Conservation (phyloP, 2,797 vertebrate species). For the Chrysocyon brachyurus region DNA sequence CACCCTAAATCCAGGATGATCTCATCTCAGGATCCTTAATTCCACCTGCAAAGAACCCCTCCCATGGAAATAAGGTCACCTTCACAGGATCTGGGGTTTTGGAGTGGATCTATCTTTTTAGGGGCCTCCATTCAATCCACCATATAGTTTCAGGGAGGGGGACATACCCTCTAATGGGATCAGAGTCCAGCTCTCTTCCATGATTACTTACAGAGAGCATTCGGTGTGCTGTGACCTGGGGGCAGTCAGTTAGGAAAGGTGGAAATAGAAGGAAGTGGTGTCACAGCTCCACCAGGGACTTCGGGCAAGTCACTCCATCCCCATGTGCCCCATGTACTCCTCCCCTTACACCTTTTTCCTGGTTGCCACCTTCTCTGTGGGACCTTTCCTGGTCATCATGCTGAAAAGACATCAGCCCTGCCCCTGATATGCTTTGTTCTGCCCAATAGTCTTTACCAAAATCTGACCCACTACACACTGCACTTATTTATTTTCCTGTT, state of each 20-base stretch:
- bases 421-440: rapidly evolving
- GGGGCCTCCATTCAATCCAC: neutral
- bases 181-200: rapidly evolving
- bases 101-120: rapidly evolving
- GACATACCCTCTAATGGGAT: rapidly evolving
- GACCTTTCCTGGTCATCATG: neutral
- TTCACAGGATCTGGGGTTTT: neutral
- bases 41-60: neutral
- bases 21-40: neutral
- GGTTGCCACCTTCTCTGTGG: no score
- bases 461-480: rapidly evolving
- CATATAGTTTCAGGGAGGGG: neutral
- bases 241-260: neutral
- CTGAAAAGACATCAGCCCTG: neutral
- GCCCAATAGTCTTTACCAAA: rapidly evolving
- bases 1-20: neutral
- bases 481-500: rapidly evolving
- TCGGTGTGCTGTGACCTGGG: neutral
- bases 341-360: neutral
- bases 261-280: no score
- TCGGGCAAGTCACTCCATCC: rapidly evolving
- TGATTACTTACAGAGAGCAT: rapidly evolving
- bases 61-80: neutral
- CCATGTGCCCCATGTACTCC: neutral
- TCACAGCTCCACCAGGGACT: neutral